Base-by-base conservation (phyloP, 2,888 invertebrate species). In the Lasius platythorax region DNA sequence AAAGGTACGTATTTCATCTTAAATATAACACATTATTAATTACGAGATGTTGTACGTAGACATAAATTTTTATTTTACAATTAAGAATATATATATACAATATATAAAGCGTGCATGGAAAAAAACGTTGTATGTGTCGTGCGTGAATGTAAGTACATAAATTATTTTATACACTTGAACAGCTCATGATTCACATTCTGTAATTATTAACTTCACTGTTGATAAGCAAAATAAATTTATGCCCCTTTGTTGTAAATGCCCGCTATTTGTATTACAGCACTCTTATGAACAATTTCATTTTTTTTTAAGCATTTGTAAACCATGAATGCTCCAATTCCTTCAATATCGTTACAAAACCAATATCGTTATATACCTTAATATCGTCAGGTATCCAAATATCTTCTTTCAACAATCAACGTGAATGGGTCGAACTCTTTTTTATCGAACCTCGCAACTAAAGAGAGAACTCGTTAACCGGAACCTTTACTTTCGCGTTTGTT, bases 401-500 rank as follows among this genome's bases (percentile, higher is more conserved):
- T 28, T 70, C 70, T 70, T 46, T 70, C 23, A 58, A 11, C 28
- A 23, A 18, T 73, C 11, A 15, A 43, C 12, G 18, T 37, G 15
- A 64, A 50, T 23, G 18, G 3, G 4, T 5, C 23, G 40, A 46
- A 43, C 23, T 58, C 23, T 81, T 64, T 81, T 84, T 76, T 73
- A 43, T 66, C 23, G 40, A 6, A n/a, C 8, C 15, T 64, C 56
- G 23, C 28, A 23, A 9, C n/a, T 23, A 85, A n/a, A n/a, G 2
- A 79, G 82, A 43, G 83, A 86, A 46, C 72, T 87, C 70, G 74
- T 72, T 64, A 75, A 53, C 67, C 33, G 53, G 66, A 64, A 70
- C 30, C 46, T 86, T 82, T 43, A 84, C 79, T 87, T 85, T 88
- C 85, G 66, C 82, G 61, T 61, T 50, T n/a, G 46, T 79, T 40